Conservation (phyloP, 2,888 invertebrate species). For the Drosophila melanosoma region DNA sequence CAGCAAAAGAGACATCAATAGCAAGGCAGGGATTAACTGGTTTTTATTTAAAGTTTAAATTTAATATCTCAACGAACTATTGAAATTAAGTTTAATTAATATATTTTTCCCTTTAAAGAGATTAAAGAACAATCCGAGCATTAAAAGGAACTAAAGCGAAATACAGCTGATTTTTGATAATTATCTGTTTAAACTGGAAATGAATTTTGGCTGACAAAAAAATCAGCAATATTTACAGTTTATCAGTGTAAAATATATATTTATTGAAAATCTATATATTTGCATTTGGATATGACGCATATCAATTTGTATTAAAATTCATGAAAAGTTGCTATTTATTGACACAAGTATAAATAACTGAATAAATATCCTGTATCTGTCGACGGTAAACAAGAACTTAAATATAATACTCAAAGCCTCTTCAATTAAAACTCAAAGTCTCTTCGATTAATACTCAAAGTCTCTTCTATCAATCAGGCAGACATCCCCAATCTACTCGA, state of each 20-base stretch:
- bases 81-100: too few relatives aligned
- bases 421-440: too few relatives aligned
- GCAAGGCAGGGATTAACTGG: background rate
- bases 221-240: background rate
- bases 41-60: constrained; percentile 12
- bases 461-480: background rate
- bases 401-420: too few relatives aligned
- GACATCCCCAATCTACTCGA: background rate
- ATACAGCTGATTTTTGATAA: background rate
- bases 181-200: background rate
- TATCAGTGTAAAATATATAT: background rate
- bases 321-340: background rate
- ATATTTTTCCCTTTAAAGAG: too few relatives aligned
- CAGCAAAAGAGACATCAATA: background rate
- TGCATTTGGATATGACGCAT: background rate
- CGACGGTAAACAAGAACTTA: background rate
- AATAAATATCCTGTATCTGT: background rate
- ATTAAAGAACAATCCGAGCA: too few relatives aligned
- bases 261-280: background rate
- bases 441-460: background rate
- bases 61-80: background rate
- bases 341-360: background rate
- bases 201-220: background rate
- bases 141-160: background rate
- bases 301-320: rapidly evolving